Evolutionary conservation across 1,140 invertebrate species (phyloP).

Genomic region (Plectus sambesii): DNA sequence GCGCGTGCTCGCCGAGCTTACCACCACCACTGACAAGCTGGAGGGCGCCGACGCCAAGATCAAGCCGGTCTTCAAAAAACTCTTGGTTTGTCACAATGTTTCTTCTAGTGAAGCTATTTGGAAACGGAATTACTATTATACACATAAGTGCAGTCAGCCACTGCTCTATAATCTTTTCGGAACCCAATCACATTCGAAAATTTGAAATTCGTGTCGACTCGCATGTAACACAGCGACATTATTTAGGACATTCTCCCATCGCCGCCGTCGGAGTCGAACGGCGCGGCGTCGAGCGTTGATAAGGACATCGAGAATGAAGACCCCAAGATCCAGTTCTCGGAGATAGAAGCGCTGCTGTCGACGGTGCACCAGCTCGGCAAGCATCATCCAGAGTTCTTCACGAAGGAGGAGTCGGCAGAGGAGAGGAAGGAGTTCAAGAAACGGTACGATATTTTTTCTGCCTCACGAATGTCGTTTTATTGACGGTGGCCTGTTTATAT

Average conservation of each 20-base stretch:
- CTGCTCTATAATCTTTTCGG: no score
- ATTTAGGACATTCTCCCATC: not conserved
- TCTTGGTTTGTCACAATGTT: no score
- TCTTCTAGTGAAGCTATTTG: no score
- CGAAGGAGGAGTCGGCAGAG: slow-evolving; percentile 42
- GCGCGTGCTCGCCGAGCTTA: slow-evolving; percentile 47
- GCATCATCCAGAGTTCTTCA: slow-evolving; percentile 43
- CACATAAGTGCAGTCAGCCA: no score
- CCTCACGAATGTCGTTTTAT: no score
- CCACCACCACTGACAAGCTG: slow-evolving; percentile 39
- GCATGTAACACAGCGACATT: not conserved
- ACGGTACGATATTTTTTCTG: no score
- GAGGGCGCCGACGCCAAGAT: slow-evolving; percentile 38
- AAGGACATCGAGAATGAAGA: slow-evolving; percentile 40
- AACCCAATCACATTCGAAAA: no score
- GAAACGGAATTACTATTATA: slow-evolving; percentile 22
- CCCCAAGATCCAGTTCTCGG: slow-evolving; percentile 48
- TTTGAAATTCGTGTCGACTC: no score
- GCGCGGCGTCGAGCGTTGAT: slow-evolving; percentile 40
- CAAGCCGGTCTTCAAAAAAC: slow-evolving; percentile 37
- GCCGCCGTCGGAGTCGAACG: not conserved
- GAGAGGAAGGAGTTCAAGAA: slow-evolving; percentile 48
- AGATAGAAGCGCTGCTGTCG: slow-evolving; percentile 48
- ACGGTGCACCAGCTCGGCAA: slow-evolving; percentile 47
- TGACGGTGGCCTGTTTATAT: no score